Evolutionary conservation across 37 sponge, comb jelly and placozoan species (phyloP).

Genomic region (Amphimedon queenslandica): DNA sequence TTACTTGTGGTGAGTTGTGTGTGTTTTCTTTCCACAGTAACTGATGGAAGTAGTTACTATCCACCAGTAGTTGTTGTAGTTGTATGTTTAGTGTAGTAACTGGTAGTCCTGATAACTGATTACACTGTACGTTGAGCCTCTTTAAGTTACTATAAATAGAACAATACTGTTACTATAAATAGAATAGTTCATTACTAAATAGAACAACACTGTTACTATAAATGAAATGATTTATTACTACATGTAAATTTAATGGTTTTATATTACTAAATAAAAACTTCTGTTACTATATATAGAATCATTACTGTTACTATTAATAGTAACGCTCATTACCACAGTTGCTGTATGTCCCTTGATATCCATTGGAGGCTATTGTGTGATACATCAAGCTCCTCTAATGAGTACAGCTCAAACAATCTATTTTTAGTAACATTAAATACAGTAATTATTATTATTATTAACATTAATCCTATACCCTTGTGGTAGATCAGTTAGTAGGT

Average conservation of each 20-base stretch:
- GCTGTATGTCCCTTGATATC: constrained; percentile 52
- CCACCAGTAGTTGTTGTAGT: constrained; percentile 30
- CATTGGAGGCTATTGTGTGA: constrained; percentile 67
- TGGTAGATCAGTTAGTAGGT: constrained; percentile 64
- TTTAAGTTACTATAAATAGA: constrained; percentile 22
- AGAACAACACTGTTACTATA: too few species aligned
- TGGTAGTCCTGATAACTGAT: constrained; percentile 74
- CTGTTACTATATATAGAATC: constrained; percentile 11
- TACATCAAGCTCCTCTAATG: constrained; percentile 57
- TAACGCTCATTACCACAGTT: constrained; percentile 44
- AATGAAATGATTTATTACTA: too few species aligned
- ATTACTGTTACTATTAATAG: neutral
- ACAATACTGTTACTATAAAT: neutral
- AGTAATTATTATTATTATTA: neutral
- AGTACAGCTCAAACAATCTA: constrained; percentile 62
- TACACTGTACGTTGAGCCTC: constrained; percentile 67
- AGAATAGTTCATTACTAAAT: constrained; percentile 24
- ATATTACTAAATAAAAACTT: too few species aligned
- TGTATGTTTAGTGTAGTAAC: constrained; percentile 30
- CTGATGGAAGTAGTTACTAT: constrained; percentile 75
- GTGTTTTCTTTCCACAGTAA: constrained; percentile 74
- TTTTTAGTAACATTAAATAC: neutral
- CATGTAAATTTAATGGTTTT: too few species aligned
- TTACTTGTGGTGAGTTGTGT: constrained; percentile 76
- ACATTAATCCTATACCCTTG: too few species aligned